Base-by-base conservation (phyloP, 2,113 vertebrate genomes). In the Zapornia atra region DNA sequence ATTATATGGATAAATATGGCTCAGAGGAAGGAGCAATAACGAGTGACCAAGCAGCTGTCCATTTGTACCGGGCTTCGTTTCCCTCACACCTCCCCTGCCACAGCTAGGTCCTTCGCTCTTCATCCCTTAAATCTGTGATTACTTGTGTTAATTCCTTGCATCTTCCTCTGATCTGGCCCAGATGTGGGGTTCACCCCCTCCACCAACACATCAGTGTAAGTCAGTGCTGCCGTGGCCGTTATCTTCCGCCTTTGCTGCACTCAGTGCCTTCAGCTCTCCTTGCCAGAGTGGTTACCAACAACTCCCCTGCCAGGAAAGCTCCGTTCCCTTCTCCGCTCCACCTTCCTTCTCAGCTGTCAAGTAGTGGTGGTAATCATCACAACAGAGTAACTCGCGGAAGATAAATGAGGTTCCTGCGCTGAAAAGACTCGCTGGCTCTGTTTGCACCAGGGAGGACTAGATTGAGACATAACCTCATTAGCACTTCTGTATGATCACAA, bases 381-480 rank as follows among this genome's bases (percentile, higher is more conserved):
- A 26, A 8, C 56, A 34, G 89, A 80, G 38, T 64, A 80, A 54
- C 53, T 54, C 2, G 1, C 38, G 5, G 53, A 25, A 72, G 61
- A 72, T 73, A 65, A 68, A 69, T 10, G 88, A 80, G 75, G 66
- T 8, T 75, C 42, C 76, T 3, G 77, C 56, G 64, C 42, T 63
- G 88, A 79, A 5, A 14, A n/a, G 92, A 31, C 82, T 72, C 15
- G 4, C 42, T 86, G 2, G 12, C 66, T 71, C 40, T 4, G 75
- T 64, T 59, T 28, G 86, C 86, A 28, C 21, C 57, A 9, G 94
- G 75, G 82, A 96, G 89, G 61, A 56, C 18, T 20, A 36, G 87
- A 94, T 88, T 86, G 96, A 97, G 94, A 42, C 92, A 51, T 91
- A 84, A 70, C 59, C 94, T 92, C 71, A 65, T 96, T 92, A 90